Percentiles rank a stretch among this genome's conserved stretches.
These are phyloP conservation scores for Platyura marginata DNA, from an alignment of 1,140 invertebrate genomes.

Conservation along the genomic window DNA sequence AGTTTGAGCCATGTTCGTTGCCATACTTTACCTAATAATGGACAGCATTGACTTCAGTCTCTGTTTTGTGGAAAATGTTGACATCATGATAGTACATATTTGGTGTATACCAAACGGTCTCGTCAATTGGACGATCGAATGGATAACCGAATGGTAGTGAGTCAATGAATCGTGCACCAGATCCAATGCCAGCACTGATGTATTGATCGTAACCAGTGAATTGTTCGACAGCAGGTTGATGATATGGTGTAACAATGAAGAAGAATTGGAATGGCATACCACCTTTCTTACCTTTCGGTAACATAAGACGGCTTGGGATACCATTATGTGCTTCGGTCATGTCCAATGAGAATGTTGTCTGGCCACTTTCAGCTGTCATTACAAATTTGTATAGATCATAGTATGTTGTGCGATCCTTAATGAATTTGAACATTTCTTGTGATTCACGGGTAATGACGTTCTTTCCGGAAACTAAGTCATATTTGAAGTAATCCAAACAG, in stretches of 20 bases:
- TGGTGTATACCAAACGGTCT: slow-evolving; percentile 33
- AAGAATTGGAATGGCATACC: slow-evolving; percentile 44
- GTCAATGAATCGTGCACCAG: slow-evolving; percentile 25
- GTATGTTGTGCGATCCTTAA: slow-evolving; percentile 41
- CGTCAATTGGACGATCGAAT: slow-evolving; percentile 39
- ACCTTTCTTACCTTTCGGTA: slow-evolving; percentile 43
- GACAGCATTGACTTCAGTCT: slow-evolving; percentile 19
- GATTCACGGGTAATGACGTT: slow-evolving; percentile 47
- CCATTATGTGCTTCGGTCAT: slow-evolving; percentile 30
- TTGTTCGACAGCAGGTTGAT: slow-evolving; percentile 14
- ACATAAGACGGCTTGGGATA: slow-evolving; percentile 39
- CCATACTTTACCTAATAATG: too few species aligned
- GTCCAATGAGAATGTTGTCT: slow-evolving; percentile 28
- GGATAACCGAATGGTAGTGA: slow-evolving; percentile 40
- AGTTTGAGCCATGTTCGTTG: too few species aligned
- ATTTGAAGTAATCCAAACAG: slow-evolving; percentile 47
- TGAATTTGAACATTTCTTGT: slow-evolving; percentile 38
- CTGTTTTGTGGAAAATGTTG: slow-evolving; percentile 36
- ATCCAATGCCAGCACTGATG: slow-evolving; percentile 21
- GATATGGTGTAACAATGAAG: slow-evolving; percentile 38
- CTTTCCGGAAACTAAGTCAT: slow-evolving; percentile 38
- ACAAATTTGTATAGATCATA: slow-evolving; percentile 35
- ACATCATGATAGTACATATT: slow-evolving; percentile 48
- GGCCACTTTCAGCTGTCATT: slow-evolving; percentile 26
- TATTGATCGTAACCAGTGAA: slow-evolving; percentile 15